These are phyloP conservation scores for Brachyhypopomus occidentalis DNA, from an alignment of 2,113 vertebrate species.

Conservation along the genomic window DNA sequence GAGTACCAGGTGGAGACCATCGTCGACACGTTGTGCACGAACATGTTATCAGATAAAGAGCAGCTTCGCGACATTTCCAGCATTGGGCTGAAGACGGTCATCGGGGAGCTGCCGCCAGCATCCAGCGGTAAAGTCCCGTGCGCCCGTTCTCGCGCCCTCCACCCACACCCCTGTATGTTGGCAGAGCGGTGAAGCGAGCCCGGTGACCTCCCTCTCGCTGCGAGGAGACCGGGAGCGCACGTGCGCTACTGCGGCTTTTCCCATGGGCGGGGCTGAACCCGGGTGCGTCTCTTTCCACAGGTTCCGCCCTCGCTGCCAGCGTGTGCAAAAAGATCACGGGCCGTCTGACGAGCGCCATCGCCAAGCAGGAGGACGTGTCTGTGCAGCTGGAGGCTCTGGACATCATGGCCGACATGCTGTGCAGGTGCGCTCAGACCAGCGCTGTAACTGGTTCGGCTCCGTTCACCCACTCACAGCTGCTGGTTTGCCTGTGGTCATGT, in stretches of 20 bases:
- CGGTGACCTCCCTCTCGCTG: background rate
- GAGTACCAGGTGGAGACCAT: constrained; percentile 99
- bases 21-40: constrained; percentile 97
- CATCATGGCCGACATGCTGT: constrained; percentile 99
- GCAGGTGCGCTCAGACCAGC: constrained; percentile 78
- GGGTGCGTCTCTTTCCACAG: constrained; percentile 66
- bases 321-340: constrained; percentile 99
- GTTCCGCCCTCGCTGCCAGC: constrained; percentile 94
- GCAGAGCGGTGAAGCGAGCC: too few relatives aligned
- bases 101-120: constrained; percentile 97
- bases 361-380: constrained; percentile 98
- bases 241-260: background rate
- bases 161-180: too few relatives aligned
- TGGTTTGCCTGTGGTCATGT: background rate
- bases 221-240: background rate
- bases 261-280: background rate
- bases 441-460: too few relatives aligned
- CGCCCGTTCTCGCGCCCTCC: background rate
- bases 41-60: constrained; percentile 99
- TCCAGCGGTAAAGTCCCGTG: constrained; percentile 85
- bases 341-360: constrained; percentile 96
- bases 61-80: constrained; percentile 97
- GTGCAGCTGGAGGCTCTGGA: constrained; percentile 97
- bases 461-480: background rate
- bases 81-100: constrained; percentile 98